Base-by-base conservation (phyloP, 2,888 invertebrate species). In the Tuberolachnus salignus region DNA sequence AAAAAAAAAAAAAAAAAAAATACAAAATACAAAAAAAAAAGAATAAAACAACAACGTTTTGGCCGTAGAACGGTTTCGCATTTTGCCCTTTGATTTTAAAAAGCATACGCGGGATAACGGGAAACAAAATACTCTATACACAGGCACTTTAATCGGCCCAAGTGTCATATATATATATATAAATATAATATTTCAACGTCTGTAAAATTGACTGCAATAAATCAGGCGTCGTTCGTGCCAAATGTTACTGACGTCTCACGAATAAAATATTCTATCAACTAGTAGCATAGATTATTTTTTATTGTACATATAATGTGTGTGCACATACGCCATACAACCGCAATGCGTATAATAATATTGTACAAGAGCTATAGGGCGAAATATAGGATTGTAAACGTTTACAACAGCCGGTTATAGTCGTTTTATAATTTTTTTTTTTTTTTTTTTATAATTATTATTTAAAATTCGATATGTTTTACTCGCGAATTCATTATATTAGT, bases 201-300 rank as follows among this genome's bases (percentile, higher is more conserved):
- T 66, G 66, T 23, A 49, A 49, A 49, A 66, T 23, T 14, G 49
- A 23, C 3, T 21, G 9, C 66, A 44, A 67, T 67, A 70, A 70
- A 70, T 70, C 70, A 55, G 57, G 57, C 34, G 34, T 70, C 21
- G 23, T 21, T 44, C 44, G 66, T 49, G 21, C 70, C 70, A 70
- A 57, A 70, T 70, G 70, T 70, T 70, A 57, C 70, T 70, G 70
- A 70, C 70, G 21, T 70, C 14, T 34, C 42, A 14, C 42, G 57
- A 44, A 70, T 44, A 70, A 57, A 34, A 69, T 69, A 70, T 70
- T 34, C 19, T 42, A 44, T 51, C 57, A 49, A 21, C 42, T 57
- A 42, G 70, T 70, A 70, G 19, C 53, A 34, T 34, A 34, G 34
- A 34, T 34, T 34, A 34, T 34, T 34, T 34, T 34, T 53, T 53